Conservation (phyloP, 2,888 invertebrate species). For the Leistus spinibarbis region DNA sequence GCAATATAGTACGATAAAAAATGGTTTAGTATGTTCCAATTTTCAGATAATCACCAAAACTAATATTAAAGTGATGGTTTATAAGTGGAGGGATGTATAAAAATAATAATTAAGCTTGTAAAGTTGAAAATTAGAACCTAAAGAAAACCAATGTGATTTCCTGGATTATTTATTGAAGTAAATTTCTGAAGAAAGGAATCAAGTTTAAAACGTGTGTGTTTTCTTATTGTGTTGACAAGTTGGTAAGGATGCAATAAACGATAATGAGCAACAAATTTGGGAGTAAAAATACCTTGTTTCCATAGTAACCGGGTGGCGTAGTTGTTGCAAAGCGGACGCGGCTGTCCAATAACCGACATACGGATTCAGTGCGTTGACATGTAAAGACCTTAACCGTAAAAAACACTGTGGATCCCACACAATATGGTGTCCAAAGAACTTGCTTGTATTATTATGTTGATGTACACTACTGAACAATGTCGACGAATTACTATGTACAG, state of each 20-base stretch:
- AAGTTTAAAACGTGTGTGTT: no score
- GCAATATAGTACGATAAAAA: no score
- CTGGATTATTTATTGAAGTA: no score
- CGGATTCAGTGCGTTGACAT: slow-evolving; percentile 50
- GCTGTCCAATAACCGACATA: slow-evolving; percentile 55
- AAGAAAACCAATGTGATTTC: no score
- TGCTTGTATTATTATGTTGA: slow-evolving; percentile 1
- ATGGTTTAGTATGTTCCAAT: no score
- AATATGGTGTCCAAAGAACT: slow-evolving; percentile 50
- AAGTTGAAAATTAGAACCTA: no score
- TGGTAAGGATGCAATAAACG: not conserved
- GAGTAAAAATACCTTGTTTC: slow-evolving; percentile 52
- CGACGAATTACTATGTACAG: slow-evolving; percentile 60
- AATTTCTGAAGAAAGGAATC: no score
- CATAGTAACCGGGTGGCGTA: slow-evolving; percentile 48
- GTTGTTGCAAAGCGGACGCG: slow-evolving; percentile 38
- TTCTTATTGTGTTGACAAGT: no score
- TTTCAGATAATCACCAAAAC: no score
- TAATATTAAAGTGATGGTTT: no score
- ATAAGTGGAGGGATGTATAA: no score
- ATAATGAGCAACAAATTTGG: slow-evolving; percentile 1
- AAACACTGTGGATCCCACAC: slow-evolving; percentile 55
- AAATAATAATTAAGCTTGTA: no score
- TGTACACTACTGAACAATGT: slow-evolving; percentile 16
- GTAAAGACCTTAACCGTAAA: slow-evolving; percentile 51